Evolutionary conservation across 35 echinoderm and acorn worm genomes (phyloP), one percentile per base, ranked within the genome.

Genomic region (Heliocidaris erythrogramma): DNA sequence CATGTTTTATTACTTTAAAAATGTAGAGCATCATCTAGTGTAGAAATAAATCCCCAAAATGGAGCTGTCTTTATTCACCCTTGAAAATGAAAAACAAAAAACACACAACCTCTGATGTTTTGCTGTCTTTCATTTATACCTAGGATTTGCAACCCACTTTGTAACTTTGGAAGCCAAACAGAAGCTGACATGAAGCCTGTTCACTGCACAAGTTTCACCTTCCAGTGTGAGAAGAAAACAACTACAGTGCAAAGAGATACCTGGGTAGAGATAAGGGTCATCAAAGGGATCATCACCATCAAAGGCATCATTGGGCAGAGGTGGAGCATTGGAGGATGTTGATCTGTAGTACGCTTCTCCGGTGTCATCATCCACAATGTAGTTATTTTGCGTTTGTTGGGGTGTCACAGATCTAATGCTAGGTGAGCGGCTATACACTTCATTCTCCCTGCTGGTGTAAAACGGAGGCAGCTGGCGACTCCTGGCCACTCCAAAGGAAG

Each of bases 341-440:
- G 91, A 49, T 48, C 47, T 5, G 49, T 92, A 92, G 29, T 92
- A 92, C 5, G 49, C 49, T n/a, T 92, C 91, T 13, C 91, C 91
- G 21, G 91, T 92, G 32, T 92, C 91, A 48, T 92, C 91, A n/a
- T 92, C 91, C n/a, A 92, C 91, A 30, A 24, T 29, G 30, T 18
- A 49, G 87, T 89, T 48, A 5, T 24, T 78, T 2, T n/a, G 65
- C n/a, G 65, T 27, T 24, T 78, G 65, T 78, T 78, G 24, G 65
- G 65, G 27, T 78, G 65, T 27, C 52, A 56, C 11, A 56, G 52
- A 56, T 10, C 52, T 14, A 13, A 56, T 14, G 65, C 65, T 78
- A 8, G 21, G 18, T 78, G 65, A 78, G 52, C 14, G 52, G 85
- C 31, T 32, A 89, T 32, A 89, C 12, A 0, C 87, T 48, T 48